Percentiles rank a stretch among this genome's conserved stretches.
phyloP scores from a whole-genome alignment of 2,113 vertebrate genomes.

The Aegotheles bennettii region DNA sequence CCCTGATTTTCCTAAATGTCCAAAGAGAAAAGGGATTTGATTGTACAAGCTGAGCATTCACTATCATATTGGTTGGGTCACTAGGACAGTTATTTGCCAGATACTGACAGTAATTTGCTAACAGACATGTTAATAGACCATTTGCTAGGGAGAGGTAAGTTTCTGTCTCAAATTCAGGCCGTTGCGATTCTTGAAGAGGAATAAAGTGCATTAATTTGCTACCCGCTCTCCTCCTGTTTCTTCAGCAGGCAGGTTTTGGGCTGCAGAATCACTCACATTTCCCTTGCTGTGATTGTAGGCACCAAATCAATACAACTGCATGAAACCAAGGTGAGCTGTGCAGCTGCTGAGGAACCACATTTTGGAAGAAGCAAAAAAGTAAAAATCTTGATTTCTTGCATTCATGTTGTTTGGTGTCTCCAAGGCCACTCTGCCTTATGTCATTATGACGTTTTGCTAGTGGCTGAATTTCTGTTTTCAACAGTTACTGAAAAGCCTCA shows the following conservation, averaged over 20 bases:
- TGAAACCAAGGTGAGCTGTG: not conserved
- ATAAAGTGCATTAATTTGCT: not conserved
- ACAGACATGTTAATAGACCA: not conserved
- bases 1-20: not conserved
- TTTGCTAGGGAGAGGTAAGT: not conserved
- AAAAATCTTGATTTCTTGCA: not conserved
- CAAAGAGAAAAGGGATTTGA: not conserved
- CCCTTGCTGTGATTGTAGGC: not conserved
- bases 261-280: not conserved
- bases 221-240: not conserved
- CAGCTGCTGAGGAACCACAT: not conserved
- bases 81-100: not conserved
- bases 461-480: not conserved
- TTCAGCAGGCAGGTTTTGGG: not conserved
- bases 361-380: not conserved
- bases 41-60: not conserved
- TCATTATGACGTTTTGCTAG: not conserved
- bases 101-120: not conserved
- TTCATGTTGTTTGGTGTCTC: not conserved
- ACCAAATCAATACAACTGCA: not conserved
- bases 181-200: not conserved
- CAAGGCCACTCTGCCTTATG: not conserved
- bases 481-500: not conserved
- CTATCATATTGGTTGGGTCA: not conserved
- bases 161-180: not conserved